Conservation (phyloP, 2,888 invertebrate genomes). For the Papilio protenor region DNA sequence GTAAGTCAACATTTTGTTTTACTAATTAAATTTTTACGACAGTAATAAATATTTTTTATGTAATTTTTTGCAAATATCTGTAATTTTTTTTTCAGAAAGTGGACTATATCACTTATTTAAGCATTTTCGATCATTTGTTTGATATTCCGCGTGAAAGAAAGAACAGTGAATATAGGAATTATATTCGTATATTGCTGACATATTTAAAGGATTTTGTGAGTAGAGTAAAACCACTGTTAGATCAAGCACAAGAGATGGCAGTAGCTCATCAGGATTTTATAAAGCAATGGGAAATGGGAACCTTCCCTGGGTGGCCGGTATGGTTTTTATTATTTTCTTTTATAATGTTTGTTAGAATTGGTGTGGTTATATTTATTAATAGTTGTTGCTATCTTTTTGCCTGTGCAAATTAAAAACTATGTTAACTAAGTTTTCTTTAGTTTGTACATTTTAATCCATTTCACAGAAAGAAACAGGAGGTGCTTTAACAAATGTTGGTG, state of each 20-base stretch:
- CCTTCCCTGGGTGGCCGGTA: slow-evolving; percentile 97
- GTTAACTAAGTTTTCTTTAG: too few relatives aligned
- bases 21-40: background rate
- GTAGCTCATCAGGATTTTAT: slow-evolving; percentile 92
- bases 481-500: slow-evolving; percentile 96
- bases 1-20: slow-evolving; percentile 66
- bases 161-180: slow-evolving; percentile 94
- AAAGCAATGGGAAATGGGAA: slow-evolving; percentile 94
- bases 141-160: slow-evolving; percentile 97
- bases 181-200: slow-evolving; percentile 91
- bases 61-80: background rate
- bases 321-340: slow-evolving; percentile 12
- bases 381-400: too few relatives aligned
- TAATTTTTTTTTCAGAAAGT: slow-evolving; percentile 85
- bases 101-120: slow-evolving; percentile 97
- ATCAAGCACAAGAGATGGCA: slow-evolving; percentile 91
- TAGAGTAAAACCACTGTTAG: slow-evolving; percentile 93
- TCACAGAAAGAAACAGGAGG: slow-evolving; percentile 95
- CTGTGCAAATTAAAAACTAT: too few relatives aligned
- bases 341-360: slow-evolving; percentile 8
- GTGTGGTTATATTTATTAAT: background rate
- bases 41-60: background rate
- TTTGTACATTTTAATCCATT: slow-evolving; percentile 32
- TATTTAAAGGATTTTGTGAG: slow-evolving; percentile 93
- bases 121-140: slow-evolving; percentile 97